Conservation (phyloP, 2,113 vertebrate species). For the Lamprotornis superbus region DNA sequence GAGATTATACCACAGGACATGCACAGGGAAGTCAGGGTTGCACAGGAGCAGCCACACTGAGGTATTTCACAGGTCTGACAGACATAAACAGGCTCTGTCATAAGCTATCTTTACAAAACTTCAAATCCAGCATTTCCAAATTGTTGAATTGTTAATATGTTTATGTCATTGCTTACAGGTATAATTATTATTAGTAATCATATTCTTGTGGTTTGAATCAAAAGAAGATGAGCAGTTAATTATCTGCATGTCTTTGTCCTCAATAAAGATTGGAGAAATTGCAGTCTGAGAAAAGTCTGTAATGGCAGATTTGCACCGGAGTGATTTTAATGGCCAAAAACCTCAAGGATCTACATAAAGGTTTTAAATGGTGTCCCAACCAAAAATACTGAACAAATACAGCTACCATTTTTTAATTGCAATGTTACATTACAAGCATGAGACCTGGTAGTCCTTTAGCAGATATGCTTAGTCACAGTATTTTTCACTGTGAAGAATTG, state of each 20-base stretch:
- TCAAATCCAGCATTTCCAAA: neutral
- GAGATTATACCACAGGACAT: neutral
- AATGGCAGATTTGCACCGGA: neutral
- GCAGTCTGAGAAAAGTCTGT: neutral
- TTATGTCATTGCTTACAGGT: neutral
- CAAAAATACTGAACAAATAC: neutral
- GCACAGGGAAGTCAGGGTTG: neutral
- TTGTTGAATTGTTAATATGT: neutral
- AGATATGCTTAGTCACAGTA: neutral
- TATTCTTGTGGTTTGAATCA: neutral
- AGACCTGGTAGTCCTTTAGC: neutral
- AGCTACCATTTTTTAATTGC: neutral
- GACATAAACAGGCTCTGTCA: neutral
- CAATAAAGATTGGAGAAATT: neutral
- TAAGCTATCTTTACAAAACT: neutral
- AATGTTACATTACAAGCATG: neutral
- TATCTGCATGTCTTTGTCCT: neutral
- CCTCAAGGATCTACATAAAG: neutral
- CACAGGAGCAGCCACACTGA: neutral
- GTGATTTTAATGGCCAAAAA: neutral
- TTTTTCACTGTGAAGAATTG: neutral
- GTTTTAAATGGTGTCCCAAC: neutral
- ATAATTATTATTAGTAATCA: neutral
- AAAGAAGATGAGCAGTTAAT: neutral
- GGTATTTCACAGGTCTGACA: neutral